Evolutionary conservation across 2,113 vertebrate species (phyloP), one percentile per base, ranked within the genome.

Genomic region (Chitala chitala): DNA sequence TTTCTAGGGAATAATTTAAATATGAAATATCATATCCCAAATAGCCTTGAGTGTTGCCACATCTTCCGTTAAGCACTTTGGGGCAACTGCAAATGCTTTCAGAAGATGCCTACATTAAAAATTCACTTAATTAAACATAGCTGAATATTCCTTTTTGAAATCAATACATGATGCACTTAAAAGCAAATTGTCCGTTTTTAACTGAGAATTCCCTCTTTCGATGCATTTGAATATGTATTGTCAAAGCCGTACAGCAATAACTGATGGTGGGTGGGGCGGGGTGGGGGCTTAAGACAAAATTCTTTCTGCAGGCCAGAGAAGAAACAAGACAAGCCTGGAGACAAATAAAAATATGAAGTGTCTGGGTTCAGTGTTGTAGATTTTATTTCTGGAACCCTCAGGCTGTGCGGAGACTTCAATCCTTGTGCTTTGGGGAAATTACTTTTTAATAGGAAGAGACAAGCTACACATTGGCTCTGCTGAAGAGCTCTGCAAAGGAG

Each of bases 371-470:
- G 38, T 69, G 51, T 56, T 68, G 51, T 64, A 48, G 73, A 54
- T 69, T 75, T 58, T 69, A 75, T 46, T 69, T 68, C 71, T 22
- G 24, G 69, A 68, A 55, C 36, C 64, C 40, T 69, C 13, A 54
- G 51, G 64, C 64, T 55, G 31, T 69, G 64, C 13, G 40, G 38
- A 68, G 26, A 40, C 73, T 48, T 68, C 22, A 55, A 48, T 69
- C 36, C 29, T 44, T 58, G 64, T 44, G 53, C 63, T 69, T 46
- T 54, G 73, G 73, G 73, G 64, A 68, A 75, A 56, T 69, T n/a
- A 68, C 64, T 75, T 75, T 66, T 69, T 75, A 75, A 75, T 75
- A 46, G 63, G 51, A 66, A 33, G 63, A 69, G 64, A 75, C 73
- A 75, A 20, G 64, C 36, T 68, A 66, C 63, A 75, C 51, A 68